Base-by-base conservation (phyloP, 2,113 vertebrate species). In the Carassius gibelio region DNA sequence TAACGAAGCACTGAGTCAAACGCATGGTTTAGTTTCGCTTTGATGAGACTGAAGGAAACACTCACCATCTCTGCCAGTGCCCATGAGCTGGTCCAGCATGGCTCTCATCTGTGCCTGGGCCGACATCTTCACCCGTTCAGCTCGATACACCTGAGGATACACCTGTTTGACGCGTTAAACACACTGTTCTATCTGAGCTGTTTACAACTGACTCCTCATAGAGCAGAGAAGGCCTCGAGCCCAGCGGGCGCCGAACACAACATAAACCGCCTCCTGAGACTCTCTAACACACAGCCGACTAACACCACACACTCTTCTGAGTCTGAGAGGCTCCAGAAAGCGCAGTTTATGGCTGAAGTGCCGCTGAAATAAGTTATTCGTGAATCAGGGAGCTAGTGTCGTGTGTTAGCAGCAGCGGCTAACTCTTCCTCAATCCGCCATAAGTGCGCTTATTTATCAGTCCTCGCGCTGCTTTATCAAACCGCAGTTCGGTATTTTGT, bases 71-170 rank as follows among this genome's bases (percentile, higher is more conserved):
- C 97, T 96, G 87, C 96, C 96, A 45, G 98, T 99, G 89, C 97
- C 98, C 98, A 99, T 99, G 80, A 99, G 94, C 95, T 99, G 97
- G 95, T 99, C 98, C 94, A 99, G 95, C 97, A 99, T 98, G 81
- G 98, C 97, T 92, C 97, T 93, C 98, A 99, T 99, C 93, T 99
- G 98, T 86, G 98, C 98, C 92, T 99, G 97, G 92, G 97, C 98
- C 96, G 97, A 99, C 98, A 99, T 99, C 88, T 93, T 83, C 71
- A 48, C 79, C 59, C 3, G 48, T 52, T 55, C 50, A 78, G 21
- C 82, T 48, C 4, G 10, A 62, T 34, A 68, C 2, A 68, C 26
- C 26, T 26, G 26, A 26, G 26, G 26, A 26, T 26, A 26, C 26
- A 26, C 6, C 36, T n/a, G 36, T 1, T 1, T 5, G 9, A 11